Conservation (phyloP, 92 coral and sea anemone species). For the Montipora capitata region DNA sequence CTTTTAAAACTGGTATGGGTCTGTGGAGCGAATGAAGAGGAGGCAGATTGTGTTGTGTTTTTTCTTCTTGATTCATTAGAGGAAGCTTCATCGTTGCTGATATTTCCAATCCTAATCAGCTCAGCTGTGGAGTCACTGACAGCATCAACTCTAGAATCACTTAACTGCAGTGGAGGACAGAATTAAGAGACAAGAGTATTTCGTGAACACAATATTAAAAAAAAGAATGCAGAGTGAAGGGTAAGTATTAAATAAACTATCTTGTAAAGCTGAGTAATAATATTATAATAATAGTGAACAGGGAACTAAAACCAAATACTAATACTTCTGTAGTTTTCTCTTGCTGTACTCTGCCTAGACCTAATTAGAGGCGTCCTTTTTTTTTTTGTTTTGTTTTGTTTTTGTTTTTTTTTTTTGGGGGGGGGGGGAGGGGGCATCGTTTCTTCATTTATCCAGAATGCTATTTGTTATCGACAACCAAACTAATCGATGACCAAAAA, state of each 20-base stretch:
- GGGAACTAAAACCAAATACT: too few species aligned
- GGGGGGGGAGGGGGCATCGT: too few species aligned
- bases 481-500: too few species aligned
- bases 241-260: background rate
- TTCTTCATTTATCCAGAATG: too few species aligned
- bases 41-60: slow-evolving; percentile 22
- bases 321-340: too few species aligned
- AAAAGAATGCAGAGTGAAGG: background rate
- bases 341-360: too few species aligned
- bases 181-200: background rate
- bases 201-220: background rate
- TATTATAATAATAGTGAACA: too few species aligned
- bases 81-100: slow-evolving; percentile 39
- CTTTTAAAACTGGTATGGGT: background rate
- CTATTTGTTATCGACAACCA: too few species aligned
- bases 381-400: too few species aligned
- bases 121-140: slow-evolving; percentile 92
- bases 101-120: slow-evolving; percentile 84
- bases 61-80: slow-evolving; percentile 26
- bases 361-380: too few species aligned
- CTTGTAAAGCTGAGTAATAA: too few species aligned
- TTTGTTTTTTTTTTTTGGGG: too few species aligned
- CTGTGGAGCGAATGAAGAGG: background rate
- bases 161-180: slow-evolving; percentile 3
- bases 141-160: slow-evolving; percentile 26